Percentiles rank a stretch among this genome's conserved stretches.
Conservation (phyloP, 2,797 vertebrate genomes). For the Clarias platycephalus region DNA sequence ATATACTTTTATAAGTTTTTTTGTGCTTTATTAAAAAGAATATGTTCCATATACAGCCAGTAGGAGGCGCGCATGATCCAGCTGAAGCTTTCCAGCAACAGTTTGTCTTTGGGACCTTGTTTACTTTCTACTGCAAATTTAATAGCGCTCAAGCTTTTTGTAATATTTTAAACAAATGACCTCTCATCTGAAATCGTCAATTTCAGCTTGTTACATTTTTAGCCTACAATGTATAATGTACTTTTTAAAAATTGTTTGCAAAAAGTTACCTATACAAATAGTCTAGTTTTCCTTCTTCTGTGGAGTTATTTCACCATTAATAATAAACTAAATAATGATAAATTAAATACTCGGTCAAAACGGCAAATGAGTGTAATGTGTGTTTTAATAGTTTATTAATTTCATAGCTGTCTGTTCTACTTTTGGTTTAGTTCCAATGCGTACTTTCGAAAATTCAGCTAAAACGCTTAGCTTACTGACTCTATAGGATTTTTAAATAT, state of each 20-base stretch:
- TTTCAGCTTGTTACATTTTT: background rate
- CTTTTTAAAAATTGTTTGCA: background rate
- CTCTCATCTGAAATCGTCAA: background rate
- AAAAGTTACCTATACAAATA: background rate
- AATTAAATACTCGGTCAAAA: background rate
- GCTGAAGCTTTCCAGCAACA: slow-evolving; percentile 44
- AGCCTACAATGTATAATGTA: background rate
- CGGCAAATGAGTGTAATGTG: background rate
- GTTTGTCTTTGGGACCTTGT: slow-evolving; percentile 27
- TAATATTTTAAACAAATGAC: background rate
- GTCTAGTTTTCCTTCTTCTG: background rate
- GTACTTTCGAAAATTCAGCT: background rate
- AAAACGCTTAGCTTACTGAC: background rate
- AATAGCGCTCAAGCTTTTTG: background rate
- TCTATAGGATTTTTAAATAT: background rate
- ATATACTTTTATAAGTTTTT: too few relatives aligned
- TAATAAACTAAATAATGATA: background rate
- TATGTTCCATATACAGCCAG: slow-evolving; percentile 67
- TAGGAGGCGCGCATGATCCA: slow-evolving; percentile 91
- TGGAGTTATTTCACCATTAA: background rate
- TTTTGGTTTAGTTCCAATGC: background rate
- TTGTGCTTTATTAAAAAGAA: slow-evolving; percentile 1
- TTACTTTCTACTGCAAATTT: background rate
- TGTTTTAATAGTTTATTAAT: background rate
- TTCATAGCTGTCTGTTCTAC: background rate